These are phyloP conservation scores for Salminus brasiliensis DNA, from an alignment of 2,113 vertebrate species.

Conservation along the genomic window DNA sequence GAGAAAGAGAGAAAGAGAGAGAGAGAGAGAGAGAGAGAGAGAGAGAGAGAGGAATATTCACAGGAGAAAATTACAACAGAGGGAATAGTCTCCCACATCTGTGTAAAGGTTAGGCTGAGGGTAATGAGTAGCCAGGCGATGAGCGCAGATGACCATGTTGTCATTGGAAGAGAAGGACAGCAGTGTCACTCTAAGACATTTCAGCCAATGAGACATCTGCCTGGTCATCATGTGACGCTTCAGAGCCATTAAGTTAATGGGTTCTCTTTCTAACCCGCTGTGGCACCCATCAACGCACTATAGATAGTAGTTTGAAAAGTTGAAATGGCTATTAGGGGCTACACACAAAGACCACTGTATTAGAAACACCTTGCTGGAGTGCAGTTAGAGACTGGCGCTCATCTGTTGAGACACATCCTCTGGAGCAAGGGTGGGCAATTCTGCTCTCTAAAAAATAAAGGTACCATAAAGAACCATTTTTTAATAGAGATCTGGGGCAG, in stretches of 20 bases:
- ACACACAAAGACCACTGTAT: not conserved
- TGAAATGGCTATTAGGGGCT: not conserved
- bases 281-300: not conserved
- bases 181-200: not conserved
- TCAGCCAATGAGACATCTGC: not conserved
- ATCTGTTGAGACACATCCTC: not conserved
- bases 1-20: not conserved
- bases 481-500: too few relatives aligned
- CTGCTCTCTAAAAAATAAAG: too few relatives aligned
- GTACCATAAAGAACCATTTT: too few relatives aligned
- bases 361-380: not conserved
- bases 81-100: constrained; percentile 71
- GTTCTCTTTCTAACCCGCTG: not conserved
- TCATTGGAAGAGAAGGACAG: not conserved
- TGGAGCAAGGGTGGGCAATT: too few relatives aligned
- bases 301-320: not conserved
- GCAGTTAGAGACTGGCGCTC: not conserved
- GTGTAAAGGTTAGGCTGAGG: constrained; percentile 78
- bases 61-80: constrained; percentile 71
- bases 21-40: not conserved
- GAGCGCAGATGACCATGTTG: constrained; percentile 11
- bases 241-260: not conserved
- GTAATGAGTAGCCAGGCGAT: constrained; percentile 71
- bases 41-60: constrained; percentile 13
- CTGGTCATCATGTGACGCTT: not conserved